phyloP scores from a whole-genome alignment of 2,797 vertebrate genomes.

The Cynopterus sphinx region DNA sequence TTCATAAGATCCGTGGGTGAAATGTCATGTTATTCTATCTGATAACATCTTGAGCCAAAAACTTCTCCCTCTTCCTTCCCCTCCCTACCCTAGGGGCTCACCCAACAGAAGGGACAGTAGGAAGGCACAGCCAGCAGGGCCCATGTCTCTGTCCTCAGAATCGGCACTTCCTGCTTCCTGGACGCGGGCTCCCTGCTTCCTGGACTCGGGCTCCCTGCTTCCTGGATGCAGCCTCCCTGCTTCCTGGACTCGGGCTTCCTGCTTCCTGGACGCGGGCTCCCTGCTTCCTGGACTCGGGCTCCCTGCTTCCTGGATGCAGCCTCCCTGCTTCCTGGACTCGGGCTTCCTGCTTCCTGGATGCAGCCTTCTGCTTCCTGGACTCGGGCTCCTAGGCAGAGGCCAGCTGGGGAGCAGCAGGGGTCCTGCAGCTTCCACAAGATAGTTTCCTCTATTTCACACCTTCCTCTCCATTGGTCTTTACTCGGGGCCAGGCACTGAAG shows the following conservation, averaged over 20 bases:
- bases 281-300: too few species aligned
- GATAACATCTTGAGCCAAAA: background rate
- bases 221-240: too few species aligned
- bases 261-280: too few species aligned
- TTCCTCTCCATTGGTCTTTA: background rate
- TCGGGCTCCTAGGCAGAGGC: background rate
- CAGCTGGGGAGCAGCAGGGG: background rate
- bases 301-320: too few species aligned
- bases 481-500: background rate
- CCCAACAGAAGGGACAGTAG: constrained; percentile 53
- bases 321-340: too few species aligned
- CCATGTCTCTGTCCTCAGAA: constrained; percentile 7
- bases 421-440: too few species aligned
- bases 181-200: too few species aligned
- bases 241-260: too few species aligned
- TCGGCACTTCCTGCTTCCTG: background rate
- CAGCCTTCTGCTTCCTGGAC: background rate
- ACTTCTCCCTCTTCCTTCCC: background rate
- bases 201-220: too few species aligned
- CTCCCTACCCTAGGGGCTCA: background rate
- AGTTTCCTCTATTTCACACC: background rate
- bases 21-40: background rate
- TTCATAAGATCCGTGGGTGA: background rate
- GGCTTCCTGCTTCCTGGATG: too few species aligned
- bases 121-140: background rate